These are phyloP conservation scores for Mobula hypostoma DNA, from an alignment of 2,113 vertebrate genomes.

Conservation along the genomic window DNA sequence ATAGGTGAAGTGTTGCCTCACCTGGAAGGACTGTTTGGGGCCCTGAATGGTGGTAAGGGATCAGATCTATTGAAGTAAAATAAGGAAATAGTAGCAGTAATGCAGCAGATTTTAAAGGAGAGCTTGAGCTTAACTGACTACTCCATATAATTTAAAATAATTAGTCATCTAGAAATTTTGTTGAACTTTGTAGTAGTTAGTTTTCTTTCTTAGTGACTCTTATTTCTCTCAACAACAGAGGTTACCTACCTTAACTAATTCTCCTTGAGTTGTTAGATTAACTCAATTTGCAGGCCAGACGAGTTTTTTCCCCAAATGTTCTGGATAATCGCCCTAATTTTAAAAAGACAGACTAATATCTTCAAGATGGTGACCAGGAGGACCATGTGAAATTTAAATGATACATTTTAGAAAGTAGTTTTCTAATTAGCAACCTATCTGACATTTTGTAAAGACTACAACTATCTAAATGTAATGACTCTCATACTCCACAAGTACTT, in stretches of 20 bases:
- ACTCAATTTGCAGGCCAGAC: not conserved
- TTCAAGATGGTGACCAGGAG: not conserved
- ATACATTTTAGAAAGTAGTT: constrained; percentile 12
- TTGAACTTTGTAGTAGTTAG: not conserved
- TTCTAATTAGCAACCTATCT: not conserved
- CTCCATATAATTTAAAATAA: not conserved
- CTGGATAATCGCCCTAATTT: not conserved
- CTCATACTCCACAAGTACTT: not conserved
- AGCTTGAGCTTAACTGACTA: not conserved
- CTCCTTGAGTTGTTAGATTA: not conserved
- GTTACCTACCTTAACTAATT: not conserved
- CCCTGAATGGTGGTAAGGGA: no score
- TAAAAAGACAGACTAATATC: constrained; percentile 2
- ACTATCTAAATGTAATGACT: not conserved
- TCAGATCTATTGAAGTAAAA: not conserved
- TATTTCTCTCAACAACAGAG: not conserved
- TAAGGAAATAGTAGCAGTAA: not conserved
- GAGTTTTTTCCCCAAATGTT: not conserved
- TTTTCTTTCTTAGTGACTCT: not conserved
- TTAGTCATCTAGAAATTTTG: not conserved
- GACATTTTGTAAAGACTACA: not conserved
- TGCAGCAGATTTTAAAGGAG: not conserved
- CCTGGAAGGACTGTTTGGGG: no score
- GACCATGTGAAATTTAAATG: not conserved
- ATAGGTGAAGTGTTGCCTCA: no score